A percentile compares a stretch with the other conserved stretches of the same genome.
phyloP scores from a whole-genome alignment of 2,113 vertebrate species.

The Hydrochoerus hydrochaeris region DNA sequence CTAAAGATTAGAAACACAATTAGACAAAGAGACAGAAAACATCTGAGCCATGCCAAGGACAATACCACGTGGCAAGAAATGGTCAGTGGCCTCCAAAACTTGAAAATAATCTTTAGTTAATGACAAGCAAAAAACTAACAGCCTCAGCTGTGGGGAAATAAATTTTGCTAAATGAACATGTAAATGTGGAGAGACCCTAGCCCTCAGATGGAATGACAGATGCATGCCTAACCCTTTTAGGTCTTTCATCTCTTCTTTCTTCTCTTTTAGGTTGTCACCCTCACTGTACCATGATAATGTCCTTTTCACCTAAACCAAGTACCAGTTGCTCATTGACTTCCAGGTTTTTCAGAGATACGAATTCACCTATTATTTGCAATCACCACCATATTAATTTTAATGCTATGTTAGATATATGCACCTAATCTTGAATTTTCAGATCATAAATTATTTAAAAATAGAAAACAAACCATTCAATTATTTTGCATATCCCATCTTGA shows the following conservation, averaged over 20 bases:
- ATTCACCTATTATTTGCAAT: not conserved
- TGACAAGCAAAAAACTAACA: not conserved
- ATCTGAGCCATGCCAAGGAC: not conserved
- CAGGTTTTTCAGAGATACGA: not conserved
- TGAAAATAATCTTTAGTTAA: not conserved
- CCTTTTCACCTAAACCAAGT: not conserved
- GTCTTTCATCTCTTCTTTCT: not conserved
- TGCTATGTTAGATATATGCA: not conserved
- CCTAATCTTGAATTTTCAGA: not conserved
- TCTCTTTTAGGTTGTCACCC: too few species aligned
- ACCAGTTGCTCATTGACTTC: not conserved
- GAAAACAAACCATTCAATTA: not conserved
- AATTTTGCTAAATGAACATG: not conserved
- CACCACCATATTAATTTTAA: not conserved
- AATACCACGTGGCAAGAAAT: not conserved
- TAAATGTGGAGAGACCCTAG: not conserved
- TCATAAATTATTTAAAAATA: slow-evolving; percentile 41
- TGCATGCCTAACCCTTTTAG: not conserved
- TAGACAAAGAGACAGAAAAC: not conserved
- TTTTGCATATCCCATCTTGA: not conserved
- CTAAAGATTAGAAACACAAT: slow-evolving; percentile 18
- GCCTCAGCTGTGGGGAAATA: not conserved
- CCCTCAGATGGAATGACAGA: not conserved
- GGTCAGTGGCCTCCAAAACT: not conserved
- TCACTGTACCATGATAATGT: not conserved